Base-by-base conservation (phyloP, 1,140 invertebrate genomes). In the Pectinophora gossypiella region DNA sequence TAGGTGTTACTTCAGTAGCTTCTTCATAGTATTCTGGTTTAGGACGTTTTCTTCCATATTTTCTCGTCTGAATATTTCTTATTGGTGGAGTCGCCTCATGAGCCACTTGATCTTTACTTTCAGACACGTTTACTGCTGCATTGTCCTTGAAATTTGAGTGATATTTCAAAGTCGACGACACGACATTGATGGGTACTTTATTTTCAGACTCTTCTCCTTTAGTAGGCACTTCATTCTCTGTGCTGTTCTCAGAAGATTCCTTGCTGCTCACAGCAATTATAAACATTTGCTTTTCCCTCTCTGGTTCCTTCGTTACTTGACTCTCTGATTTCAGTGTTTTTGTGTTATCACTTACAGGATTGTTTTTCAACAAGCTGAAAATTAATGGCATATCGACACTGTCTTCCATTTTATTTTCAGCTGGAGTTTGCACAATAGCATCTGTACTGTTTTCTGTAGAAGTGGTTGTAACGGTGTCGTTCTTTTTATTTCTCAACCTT, bases 131-230 rank as follows among this genome's bases (percentile, higher is more conserved):
- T 19, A 59, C 57, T 5, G 61, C 48, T 46, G 61, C 59, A 19
- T 57, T 52, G 23, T 78, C 73, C 51, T 78, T 85, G 54, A 77
- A 86, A 54, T 72, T 81, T 5, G 83, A 67, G 42, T 86, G 83
- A 51, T 78, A 86, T 56, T 78, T 86, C 51, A 72, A 62, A 43
- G 70, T 83, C 4, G 76, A 61, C 20, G 56, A 46, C 2, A 57
- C 48, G 21, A 65, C 43, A 36, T 64, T 67, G 45, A 66, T 67
- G 45, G 64, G 13, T 23, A 62, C 47, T 45, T 64, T 75, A 21
- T 66, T 68, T 66, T 68, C 70, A 54, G 21, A 65, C 46, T 76
- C 69, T 43, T 77, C 72, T 4, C 47, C 48, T 38, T 55, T 71
- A 49, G 58, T 71, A 18, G 56, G n/a, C 38, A 64, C 22, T 45